These are phyloP conservation scores for Dasypogon diadema DNA, from an alignment of 2,888 invertebrate genomes.

Conservation along the genomic window DNA sequence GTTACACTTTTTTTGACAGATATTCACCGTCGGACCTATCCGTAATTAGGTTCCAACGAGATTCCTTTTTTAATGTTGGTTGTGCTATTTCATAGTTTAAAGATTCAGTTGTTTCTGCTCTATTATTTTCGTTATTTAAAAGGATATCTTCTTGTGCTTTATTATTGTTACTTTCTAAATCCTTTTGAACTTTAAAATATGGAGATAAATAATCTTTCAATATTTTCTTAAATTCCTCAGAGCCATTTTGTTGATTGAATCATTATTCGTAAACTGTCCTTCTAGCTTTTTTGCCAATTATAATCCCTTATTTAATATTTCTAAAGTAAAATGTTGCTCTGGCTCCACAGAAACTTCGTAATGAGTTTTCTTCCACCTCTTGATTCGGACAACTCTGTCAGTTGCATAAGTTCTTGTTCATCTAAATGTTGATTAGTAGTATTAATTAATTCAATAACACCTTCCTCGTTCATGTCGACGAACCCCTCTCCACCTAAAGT, in stretches of 20 bases:
- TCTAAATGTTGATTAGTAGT: conserved; percentile 2
- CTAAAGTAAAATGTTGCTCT: conserved; percentile 10
- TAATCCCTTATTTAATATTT: conserved; percentile 15
- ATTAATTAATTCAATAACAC: conserved; percentile 36
- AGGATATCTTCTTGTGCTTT: conserved; percentile 31
- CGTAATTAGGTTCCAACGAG: conserved; percentile 20
- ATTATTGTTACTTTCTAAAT: conserved; percentile 19
- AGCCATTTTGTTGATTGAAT: conserved; percentile 32
- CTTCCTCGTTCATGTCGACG: conserved; percentile 11
- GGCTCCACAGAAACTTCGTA: neutral
- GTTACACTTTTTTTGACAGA: neutral
- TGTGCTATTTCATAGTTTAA: neutral
- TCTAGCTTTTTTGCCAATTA: conserved; percentile 7
- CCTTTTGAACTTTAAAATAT: conserved; percentile 25
- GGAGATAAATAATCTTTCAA: conserved; percentile 24
- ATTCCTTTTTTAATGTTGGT: conserved; percentile 8
- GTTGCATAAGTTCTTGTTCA: conserved; percentile 12
- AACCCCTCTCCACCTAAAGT: conserved; percentile 31
- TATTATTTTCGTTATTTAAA: conserved; percentile 42
- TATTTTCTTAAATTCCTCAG: conserved; percentile 35
- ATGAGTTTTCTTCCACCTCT: conserved; percentile 14
- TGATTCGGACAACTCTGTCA: neutral
- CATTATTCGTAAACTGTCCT: conserved; percentile 20
- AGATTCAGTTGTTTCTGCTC: conserved; percentile 19
- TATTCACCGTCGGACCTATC: conserved; percentile 20